Conservation (phyloP, 2,113 vertebrate genomes). For the Alouatta palliata region DNA sequence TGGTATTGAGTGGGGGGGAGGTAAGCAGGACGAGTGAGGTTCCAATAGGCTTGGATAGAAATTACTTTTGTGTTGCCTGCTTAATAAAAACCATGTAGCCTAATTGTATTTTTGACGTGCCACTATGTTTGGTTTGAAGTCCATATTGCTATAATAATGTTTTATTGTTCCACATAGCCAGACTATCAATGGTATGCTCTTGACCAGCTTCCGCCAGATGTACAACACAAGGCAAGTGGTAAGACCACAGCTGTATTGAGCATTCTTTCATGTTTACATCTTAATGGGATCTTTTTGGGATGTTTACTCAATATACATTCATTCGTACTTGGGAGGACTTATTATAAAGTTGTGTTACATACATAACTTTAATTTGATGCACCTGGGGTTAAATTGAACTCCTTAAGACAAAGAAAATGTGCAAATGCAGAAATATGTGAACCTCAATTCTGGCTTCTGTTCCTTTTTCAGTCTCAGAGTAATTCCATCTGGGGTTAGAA, state of each 20-base stretch:
- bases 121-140: slow-evolving; percentile 81
- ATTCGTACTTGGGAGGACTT: slow-evolving; percentile 41
- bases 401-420: slow-evolving; percentile 43
- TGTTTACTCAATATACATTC: slow-evolving; percentile 61
- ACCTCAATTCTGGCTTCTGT: slow-evolving; percentile 43
- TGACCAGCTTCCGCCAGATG: slow-evolving; percentile 86
- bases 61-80: slow-evolving; percentile 66
- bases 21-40: not conserved
- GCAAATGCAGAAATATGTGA: not conserved
- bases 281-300: slow-evolving; percentile 66
- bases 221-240: slow-evolving; percentile 82
- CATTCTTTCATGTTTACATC: slow-evolving; percentile 76
- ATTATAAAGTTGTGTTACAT: slow-evolving; percentile 45
- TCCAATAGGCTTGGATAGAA: slow-evolving; percentile 7
- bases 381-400: not conserved
- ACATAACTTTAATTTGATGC: slow-evolving; percentile 52
- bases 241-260: slow-evolving; percentile 83
- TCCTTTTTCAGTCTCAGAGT: not conserved
- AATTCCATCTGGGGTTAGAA: not conserved
- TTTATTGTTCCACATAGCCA: slow-evolving; percentile 85
- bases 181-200: slow-evolving; percentile 84
- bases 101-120: slow-evolving; percentile 76
- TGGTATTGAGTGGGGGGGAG: not conserved
- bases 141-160: slow-evolving; percentile 82
- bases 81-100: slow-evolving; percentile 68